These are phyloP conservation scores for Plecturocebus donacophilus DNA, from an alignment of 2,113 vertebrate species.

Conservation along the genomic window DNA sequence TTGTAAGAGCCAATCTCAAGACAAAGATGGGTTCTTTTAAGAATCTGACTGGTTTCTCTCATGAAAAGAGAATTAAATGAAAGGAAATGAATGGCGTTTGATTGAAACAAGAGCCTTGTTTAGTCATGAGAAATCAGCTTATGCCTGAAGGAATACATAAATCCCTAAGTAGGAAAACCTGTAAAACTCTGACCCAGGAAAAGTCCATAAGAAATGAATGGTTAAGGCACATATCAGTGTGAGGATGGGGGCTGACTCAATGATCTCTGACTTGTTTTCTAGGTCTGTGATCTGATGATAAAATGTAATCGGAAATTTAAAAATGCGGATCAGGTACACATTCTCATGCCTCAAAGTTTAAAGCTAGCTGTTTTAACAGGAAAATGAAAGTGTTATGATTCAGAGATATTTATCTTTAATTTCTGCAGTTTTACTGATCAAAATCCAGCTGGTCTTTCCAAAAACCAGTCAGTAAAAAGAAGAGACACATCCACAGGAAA, in stretches of 20 bases:
- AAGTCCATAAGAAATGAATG: neutral
- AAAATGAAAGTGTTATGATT: conserved; percentile 54
- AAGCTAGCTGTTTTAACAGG: conserved; percentile 4
- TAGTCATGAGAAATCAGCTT: neutral
- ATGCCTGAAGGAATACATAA: neutral
- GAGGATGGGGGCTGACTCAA: neutral
- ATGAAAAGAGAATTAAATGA: neutral
- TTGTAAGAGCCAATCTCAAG: neutral
- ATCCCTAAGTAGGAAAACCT: neutral
- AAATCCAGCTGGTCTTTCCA: conserved; percentile 61
- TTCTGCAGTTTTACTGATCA: conserved; percentile 9
- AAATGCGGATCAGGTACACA: neutral
- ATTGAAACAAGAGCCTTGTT: neutral
- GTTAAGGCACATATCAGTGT: neutral
- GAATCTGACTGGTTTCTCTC: neutral
- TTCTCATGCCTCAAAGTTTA: neutral
- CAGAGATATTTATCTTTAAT: conserved; percentile 57
- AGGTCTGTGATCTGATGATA: neutral
- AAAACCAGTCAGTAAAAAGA: neutral
- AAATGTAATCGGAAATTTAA: neutral
- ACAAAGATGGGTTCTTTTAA: neutral
- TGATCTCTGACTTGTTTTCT: neutral
- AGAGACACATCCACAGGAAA: neutral
- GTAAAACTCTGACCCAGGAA: neutral
- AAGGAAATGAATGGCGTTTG: conserved; percentile 29